Percentiles rank a stretch among this genome's conserved stretches.
Evolutionary conservation across 2,113 vertebrate species (phyloP).

Genomic region (Plecotus auritus): DNA sequence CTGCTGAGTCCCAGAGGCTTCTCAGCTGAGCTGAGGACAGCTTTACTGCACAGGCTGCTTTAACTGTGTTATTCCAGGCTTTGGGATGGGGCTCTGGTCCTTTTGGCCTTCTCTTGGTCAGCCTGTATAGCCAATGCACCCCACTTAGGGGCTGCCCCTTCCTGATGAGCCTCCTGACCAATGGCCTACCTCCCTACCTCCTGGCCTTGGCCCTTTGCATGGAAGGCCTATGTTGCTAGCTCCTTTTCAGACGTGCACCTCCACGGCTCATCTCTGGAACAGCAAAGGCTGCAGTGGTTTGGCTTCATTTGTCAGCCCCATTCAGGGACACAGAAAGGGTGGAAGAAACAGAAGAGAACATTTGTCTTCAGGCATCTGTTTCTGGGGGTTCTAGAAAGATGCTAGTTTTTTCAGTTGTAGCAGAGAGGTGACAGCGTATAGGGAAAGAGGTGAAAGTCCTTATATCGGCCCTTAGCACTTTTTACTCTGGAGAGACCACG

Average conservation of each 20-base stretch:
- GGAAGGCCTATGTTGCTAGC: neutral
- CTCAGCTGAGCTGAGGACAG: neutral
- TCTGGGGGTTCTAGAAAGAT: neutral
- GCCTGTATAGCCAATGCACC: neutral
- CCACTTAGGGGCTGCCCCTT: neutral
- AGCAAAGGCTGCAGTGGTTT: neutral
- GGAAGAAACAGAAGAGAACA: neutral
- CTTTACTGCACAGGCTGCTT: neutral
- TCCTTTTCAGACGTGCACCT: neutral
- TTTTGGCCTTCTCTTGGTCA: neutral
- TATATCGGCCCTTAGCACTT: neutral
- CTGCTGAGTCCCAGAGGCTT: neutral
- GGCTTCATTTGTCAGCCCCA: neutral
- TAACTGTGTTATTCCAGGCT: neutral
- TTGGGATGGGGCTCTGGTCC: neutral
- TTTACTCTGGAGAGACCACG: neutral
- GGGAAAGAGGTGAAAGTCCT: neutral
- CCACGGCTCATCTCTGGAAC: neutral
- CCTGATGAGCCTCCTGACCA: neutral
- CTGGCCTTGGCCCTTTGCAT: neutral
- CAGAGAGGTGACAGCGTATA: neutral
- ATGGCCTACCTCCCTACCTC: neutral
- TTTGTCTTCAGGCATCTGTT: neutral
- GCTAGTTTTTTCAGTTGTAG: neutral
- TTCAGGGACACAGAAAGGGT: neutral